These are phyloP conservation scores for Xyliphius kryptos DNA, from an alignment of 2,113 vertebrate genomes.

Conservation along the genomic window DNA sequence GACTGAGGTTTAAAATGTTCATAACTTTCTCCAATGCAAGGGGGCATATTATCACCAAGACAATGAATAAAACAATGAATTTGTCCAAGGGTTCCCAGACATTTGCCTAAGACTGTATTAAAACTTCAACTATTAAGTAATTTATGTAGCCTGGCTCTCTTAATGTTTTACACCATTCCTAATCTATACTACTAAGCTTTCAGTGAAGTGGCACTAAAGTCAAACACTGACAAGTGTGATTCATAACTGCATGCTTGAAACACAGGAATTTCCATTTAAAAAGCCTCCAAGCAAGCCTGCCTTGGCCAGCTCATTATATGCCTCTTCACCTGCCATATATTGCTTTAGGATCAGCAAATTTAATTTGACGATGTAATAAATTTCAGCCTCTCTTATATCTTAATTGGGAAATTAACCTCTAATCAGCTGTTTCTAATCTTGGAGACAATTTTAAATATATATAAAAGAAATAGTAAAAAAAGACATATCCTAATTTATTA, in stretches of 20 bases:
- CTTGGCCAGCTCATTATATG: conserved; percentile 38
- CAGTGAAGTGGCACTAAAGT: conserved; percentile 18
- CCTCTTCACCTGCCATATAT: conserved; percentile 42
- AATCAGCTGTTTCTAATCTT: conserved; percentile 42
- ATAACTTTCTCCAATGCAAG: too few species aligned
- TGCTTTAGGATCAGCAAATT: conserved; percentile 39
- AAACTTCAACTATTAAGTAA: too few species aligned
- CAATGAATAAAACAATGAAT: too few species aligned
- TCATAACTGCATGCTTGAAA: conserved; percentile 33
- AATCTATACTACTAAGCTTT: conserved; percentile 3
- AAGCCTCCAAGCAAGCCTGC: conserved; percentile 26
- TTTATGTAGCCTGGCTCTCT: not conserved
- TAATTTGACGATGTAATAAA: conserved; percentile 48
- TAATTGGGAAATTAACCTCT: conserved; percentile 48
- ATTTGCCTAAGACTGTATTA: too few species aligned
- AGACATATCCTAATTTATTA: not conserved
- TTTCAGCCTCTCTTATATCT: conserved; percentile 29
- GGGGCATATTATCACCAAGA: too few species aligned
- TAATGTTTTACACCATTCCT: conserved; percentile 14
- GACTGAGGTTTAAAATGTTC: too few species aligned
- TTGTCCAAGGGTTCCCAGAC: not conserved
- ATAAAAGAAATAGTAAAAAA: not conserved
- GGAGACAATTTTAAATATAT: conserved; percentile 26
- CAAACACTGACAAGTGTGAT: conserved; percentile 31
- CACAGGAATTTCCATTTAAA: conserved; percentile 25